Base-by-base conservation (phyloP, 2,888 invertebrate species). In the Meloe dianella region DNA sequence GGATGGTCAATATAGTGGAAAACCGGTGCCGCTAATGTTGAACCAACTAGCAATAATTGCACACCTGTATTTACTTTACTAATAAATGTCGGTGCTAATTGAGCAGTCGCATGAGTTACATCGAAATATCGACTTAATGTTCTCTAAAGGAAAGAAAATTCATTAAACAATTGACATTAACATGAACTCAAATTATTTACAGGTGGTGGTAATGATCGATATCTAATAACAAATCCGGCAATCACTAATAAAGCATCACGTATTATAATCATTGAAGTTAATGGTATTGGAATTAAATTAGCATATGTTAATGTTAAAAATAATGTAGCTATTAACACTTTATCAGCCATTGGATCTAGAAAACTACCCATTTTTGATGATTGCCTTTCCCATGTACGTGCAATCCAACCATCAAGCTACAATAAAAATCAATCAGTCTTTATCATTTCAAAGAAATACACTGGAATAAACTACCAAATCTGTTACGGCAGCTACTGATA, bases 321-420 rank as follows among this genome's bases (percentile, higher is more conserved):
- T 64, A 98, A 85, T 1, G 94, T 93, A 12, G 93, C 95, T 73
- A 98, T 91, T 2, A 99, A 86, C 41, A 98, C 86, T 86, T 99
- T 99, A 83, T 99, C 98, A 2, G 98, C 98, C 86, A 97, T 89
- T 0, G 98, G 98, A 84, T 99, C 98, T 17, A 99, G 84, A 79
- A 97, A 96, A 66, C 96, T 96, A 0, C 98, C 98, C 80, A 96
- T 89, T 81, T 94, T 94, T 30, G 97, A 95, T 27, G 94, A 92
- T 82, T 99, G 98, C 35, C 92, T 92, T 70, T 91, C 89, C 90
- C 94, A 97, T 61, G 91, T 93, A 66, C 98, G 88, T 0, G 98
- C 98, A 80, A 99, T 97, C 90, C 93, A 96, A 8, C 98, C 98
- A 87, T 99, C 98, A 61, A 95, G 82, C 94, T 95, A 81, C 51